These are phyloP conservation scores for Trachelus stipa DNA, from an alignment of 2,888 invertebrate genomes.

Conservation along the genomic window DNA sequence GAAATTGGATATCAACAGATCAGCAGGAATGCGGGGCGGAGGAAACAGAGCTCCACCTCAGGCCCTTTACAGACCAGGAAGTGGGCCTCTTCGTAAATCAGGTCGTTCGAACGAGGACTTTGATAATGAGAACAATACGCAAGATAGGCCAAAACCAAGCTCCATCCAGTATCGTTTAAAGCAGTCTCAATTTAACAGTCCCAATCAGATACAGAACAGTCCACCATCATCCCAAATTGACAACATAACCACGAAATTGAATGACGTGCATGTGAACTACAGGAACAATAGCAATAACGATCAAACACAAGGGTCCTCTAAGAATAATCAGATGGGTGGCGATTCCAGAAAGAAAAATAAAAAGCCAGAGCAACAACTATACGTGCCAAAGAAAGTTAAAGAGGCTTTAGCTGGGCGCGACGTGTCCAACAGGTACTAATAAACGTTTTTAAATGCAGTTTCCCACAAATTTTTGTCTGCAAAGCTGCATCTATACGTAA, in stretches of 20 bases:
- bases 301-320: constrained; percentile 40
- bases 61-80: constrained; percentile 81
- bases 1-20: constrained; percentile 56
- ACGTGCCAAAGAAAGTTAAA: constrained; percentile 69
- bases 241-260: constrained; percentile 51
- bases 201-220: constrained; percentile 40
- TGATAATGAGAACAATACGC: constrained; percentile 61
- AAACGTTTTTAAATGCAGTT: neutral
- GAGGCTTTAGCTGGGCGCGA: constrained; percentile 65
- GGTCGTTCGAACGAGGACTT: constrained; percentile 73
- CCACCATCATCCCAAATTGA: constrained; percentile 45
- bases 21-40: constrained; percentile 69
- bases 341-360: constrained; percentile 61
- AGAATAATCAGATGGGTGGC: constrained; percentile 45
- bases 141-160: constrained; percentile 48
- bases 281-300: constrained; percentile 48
- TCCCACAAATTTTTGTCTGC: neutral
- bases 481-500: neutral
- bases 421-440: constrained; percentile 51
- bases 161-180: constrained; percentile 58
- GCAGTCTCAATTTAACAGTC: constrained; percentile 46
- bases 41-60: constrained; percentile 77
- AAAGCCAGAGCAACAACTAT: constrained; percentile 71
- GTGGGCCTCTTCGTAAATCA: constrained; percentile 79
- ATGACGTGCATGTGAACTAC: constrained; percentile 51